A percentile compares a stretch with the other conserved stretches of the same genome.
These are phyloP conservation scores for Leucoma salicis DNA, from an alignment of 2,888 invertebrate species.

Conservation along the genomic window DNA sequence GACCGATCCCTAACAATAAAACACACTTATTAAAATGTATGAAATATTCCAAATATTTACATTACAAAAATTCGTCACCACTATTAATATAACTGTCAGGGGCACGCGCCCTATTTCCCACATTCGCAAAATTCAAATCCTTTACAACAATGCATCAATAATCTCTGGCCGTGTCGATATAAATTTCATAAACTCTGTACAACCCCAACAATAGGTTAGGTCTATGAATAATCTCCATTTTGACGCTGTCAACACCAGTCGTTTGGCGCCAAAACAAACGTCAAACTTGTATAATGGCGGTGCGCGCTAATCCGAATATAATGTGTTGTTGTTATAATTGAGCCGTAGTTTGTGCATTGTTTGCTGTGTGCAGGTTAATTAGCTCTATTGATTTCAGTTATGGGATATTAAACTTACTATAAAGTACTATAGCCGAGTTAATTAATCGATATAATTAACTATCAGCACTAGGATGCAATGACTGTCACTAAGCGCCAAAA, in stretches of 20 bases:
- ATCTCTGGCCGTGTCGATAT: constrained; percentile 40
- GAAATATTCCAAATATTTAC: constrained; percentile 27
- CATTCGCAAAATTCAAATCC: constrained; percentile 39
- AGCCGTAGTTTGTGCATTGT: constrained; percentile 31
- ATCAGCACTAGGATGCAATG: too few relatives aligned
- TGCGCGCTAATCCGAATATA: constrained; percentile 37
- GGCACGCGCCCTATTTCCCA: constrained; percentile 37
- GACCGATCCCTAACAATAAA: too few relatives aligned
- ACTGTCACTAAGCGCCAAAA: too few relatives aligned
- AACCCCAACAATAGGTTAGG: constrained; percentile 34
- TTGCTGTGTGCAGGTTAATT: constrained; percentile 32
- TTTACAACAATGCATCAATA: constrained; percentile 37
- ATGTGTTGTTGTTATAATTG: constrained; percentile 40
- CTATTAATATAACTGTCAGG: constrained; percentile 37
- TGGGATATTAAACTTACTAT: too few relatives aligned
- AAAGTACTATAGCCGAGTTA: too few relatives aligned
- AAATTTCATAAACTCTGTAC: constrained; percentile 39
- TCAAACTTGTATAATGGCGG: constrained; percentile 35
- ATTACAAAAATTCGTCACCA: constrained; percentile 23
- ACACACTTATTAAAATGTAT: too few relatives aligned
- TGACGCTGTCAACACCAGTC: constrained; percentile 39
- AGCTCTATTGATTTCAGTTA: constrained; percentile 22
- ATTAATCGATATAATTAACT: too few relatives aligned
- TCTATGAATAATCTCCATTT: constrained; percentile 44
- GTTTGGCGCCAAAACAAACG: constrained; percentile 41